Conservation (phyloP, 1,140 invertebrate genomes). For the Ridgeia piscesae region DNA sequence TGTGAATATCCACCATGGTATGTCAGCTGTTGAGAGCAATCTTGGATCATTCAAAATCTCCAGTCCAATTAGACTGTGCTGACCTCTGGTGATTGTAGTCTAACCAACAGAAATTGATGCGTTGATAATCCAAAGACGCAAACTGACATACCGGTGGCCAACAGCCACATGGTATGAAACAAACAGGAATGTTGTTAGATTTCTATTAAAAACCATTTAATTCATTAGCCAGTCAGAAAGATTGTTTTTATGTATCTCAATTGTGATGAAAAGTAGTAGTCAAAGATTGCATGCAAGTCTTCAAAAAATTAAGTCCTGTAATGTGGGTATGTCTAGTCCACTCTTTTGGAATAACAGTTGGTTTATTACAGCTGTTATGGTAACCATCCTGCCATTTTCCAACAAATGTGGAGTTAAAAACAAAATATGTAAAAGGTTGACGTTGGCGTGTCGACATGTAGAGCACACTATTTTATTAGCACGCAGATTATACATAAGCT, state of each 20-base stretch:
- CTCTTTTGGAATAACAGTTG: neutral
- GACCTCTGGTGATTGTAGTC: too few relatives aligned
- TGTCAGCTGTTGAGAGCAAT: too few relatives aligned
- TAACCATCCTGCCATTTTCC: neutral
- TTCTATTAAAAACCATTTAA: too few relatives aligned
- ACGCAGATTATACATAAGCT: neutral
- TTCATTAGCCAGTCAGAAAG: too few relatives aligned
- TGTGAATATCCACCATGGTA: too few relatives aligned
- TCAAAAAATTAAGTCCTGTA: neutral
- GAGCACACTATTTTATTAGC: neutral
- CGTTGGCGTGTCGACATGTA: neutral
- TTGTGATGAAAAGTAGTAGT: neutral
- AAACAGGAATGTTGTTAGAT: too few relatives aligned
- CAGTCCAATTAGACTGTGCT: too few relatives aligned
- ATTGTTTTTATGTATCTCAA: neutral
- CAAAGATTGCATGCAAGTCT: neutral
- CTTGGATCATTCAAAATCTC: too few relatives aligned
- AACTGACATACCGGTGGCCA: too few relatives aligned
- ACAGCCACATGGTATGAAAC: too few relatives aligned
- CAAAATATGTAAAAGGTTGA: neutral
- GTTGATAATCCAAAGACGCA: too few relatives aligned
- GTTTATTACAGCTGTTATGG: neutral
- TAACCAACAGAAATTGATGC: too few relatives aligned
- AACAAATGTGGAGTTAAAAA: neutral
- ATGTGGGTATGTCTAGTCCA: neutral